Evolutionary conservation across 2,113 vertebrate genomes (phyloP), one percentile per base, ranked within the genome.

Genomic region (Megaceryle torquata): DNA sequence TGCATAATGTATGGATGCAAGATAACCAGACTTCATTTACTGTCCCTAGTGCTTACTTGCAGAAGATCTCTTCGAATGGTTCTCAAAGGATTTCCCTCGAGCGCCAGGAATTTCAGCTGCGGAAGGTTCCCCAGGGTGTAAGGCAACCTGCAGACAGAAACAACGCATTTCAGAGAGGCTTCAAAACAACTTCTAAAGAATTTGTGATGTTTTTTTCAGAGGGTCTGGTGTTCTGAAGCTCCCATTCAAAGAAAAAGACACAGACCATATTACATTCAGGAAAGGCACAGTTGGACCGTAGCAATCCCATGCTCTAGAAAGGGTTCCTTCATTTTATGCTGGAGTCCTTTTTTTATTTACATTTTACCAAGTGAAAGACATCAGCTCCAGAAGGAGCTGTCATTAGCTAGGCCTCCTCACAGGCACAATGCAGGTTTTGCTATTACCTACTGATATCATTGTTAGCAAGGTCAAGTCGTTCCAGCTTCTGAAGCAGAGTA

Each of bases 71-170:
- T 99, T 77, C 99, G 98, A 95, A 99, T 98, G 31, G 98, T 96
- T 95, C 99, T 98, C 96, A 99, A 89, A 89, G 99, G 99, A 93
- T 99, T 99, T 82, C 99, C 99, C 82, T 99, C 99, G 71, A 99
- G 67, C 4, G 99, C 97, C 82, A 99, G 91, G 87, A 98, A 98
- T 71, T 99, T 99, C 97, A 99, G 93, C 57, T 98, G 98, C 56
- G 98, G 97, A 95, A 99, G 98, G 81, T 98, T 98, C 95, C 99
- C 98, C 93, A 99, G 89, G 3, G 98, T 97, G 37, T 96, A 98
- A 31, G 99, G 99, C 82, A 99, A 94, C 89, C 99, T 99, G 98
- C 35, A 98, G 59, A 97, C 3, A 82, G 43, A 94, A 94, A 81
- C 75, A 88, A 29, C 16, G 76, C 4, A 60, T 89, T 83, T 91